phyloP scores from a whole-genome alignment of 2,888 invertebrate genomes.

The Plutella xylostella region DNA sequence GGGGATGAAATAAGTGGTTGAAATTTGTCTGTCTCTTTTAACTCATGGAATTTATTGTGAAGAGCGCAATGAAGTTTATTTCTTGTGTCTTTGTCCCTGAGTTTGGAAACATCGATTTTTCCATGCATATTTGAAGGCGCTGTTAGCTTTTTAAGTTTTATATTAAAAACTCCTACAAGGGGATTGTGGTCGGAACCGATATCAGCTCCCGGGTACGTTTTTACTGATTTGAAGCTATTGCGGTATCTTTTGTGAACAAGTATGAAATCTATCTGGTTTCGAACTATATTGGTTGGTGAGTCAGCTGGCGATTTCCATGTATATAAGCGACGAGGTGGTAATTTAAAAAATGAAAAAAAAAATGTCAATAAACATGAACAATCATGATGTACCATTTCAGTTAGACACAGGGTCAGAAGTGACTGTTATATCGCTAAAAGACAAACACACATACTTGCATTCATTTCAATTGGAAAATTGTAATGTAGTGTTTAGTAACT shows the following conservation, averaged over 20 bases:
- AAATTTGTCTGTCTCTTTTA: not conserved
- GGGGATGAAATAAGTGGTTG: not conserved
- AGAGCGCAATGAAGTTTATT: not conserved
- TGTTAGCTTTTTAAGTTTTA: not conserved
- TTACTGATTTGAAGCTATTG: slow-evolving; percentile 4
- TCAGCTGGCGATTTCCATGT: not conserved
- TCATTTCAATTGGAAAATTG: no score
- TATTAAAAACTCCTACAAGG: not conserved
- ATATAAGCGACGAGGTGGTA: not conserved
- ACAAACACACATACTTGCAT: no score
- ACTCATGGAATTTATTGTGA: not conserved
- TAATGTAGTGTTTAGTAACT: no score
- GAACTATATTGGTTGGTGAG: not conserved
- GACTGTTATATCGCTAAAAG: no score
- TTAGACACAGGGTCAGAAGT: no score
- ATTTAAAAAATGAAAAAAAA: no score
- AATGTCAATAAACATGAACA: no score
- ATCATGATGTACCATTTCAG: no score
- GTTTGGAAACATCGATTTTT: slow-evolving; percentile 1
- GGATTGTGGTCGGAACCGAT: slow-evolving; percentile 1
- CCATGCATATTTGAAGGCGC: not conserved
- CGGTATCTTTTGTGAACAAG: not conserved
- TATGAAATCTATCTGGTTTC: not conserved
- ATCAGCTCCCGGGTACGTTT: not conserved
- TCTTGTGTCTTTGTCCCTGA: not conserved